Evolutionary conservation across 2,888 invertebrate species (phyloP).

Genomic region (Andrena chrysosceles): DNA sequence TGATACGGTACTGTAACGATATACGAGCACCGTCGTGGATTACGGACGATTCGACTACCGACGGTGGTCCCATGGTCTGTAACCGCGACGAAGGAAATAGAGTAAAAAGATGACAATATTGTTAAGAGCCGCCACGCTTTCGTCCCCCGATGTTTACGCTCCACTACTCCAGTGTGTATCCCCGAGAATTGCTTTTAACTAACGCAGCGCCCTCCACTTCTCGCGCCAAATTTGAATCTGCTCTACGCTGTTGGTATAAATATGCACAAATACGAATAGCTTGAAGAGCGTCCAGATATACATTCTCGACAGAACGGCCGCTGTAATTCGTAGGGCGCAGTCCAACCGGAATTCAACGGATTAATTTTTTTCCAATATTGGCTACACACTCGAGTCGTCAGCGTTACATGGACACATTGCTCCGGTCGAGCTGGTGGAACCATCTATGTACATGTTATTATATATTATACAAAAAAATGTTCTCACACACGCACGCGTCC

Average conservation of each 20-base stretch:
- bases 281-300: neutral
- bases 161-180: constrained; percentile 60
- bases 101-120: constrained; percentile 82
- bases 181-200: neutral
- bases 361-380: constrained; percentile 26
- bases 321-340: neutral
- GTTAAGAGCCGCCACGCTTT: constrained; percentile 76
- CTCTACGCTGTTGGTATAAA: neutral
- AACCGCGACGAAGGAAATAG: constrained; percentile 62
- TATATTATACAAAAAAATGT: constrained; percentile 49
- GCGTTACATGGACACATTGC: constrained; percentile 70
- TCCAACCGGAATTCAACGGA: constrained; percentile 11
- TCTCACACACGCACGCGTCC: constrained; percentile 28
- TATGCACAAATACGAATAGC: neutral
- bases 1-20: constrained; percentile 75
- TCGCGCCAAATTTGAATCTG: neutral
- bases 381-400: constrained; percentile 66
- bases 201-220: neutral
- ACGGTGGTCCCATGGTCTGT: constrained; percentile 27
- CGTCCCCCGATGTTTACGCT: constrained; percentile 54
- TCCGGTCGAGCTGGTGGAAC: constrained; percentile 68
- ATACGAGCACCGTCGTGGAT: constrained; percentile 52
- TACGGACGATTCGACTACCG: constrained; percentile 42
- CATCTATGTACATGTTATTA: constrained; percentile 52
- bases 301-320: neutral